Percentiles rank a stretch among this genome's conserved stretches.
Conservation (phyloP, 2,797 vertebrate species). For the Brotula barbata region DNA sequence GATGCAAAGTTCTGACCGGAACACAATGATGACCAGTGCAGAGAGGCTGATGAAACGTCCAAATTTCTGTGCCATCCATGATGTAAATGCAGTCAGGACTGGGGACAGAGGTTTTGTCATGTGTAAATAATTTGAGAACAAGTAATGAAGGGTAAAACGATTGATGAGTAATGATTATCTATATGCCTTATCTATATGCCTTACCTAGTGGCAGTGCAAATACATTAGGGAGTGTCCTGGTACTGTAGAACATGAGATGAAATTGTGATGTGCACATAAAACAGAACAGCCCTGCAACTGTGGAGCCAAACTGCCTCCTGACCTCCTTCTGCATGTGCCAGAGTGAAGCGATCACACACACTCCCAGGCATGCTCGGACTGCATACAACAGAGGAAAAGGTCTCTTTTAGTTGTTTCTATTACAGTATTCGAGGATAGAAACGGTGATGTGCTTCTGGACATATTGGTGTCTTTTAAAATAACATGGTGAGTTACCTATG, state of each 20-base stretch:
- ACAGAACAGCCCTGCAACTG: slow-evolving; percentile 85
- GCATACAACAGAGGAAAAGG: slow-evolving; percentile 18
- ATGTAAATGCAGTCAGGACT: slow-evolving; percentile 88
- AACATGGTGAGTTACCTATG: slow-evolving; percentile 73
- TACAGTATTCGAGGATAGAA: too few species aligned
- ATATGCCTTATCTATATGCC: slow-evolving; percentile 16
- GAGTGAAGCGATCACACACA: slow-evolving; percentile 82
- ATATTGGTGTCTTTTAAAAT: neutral
- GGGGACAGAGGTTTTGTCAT: neutral
- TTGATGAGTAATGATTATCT: too few species aligned
- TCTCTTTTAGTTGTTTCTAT: too few species aligned
- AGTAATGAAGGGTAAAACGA: neutral
- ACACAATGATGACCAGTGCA: slow-evolving; percentile 88
- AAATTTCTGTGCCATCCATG: slow-evolving; percentile 88
- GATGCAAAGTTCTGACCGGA: slow-evolving; percentile 91
- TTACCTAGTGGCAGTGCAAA: slow-evolving; percentile 91
- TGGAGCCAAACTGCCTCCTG: slow-evolving; percentile 88
- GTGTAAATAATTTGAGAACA: neutral
- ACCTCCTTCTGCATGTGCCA: slow-evolving; percentile 90
- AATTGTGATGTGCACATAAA: slow-evolving; percentile 91
- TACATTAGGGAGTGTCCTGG: slow-evolving; percentile 91
- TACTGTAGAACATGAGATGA: slow-evolving; percentile 98
- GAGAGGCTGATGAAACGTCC: slow-evolving; percentile 87
- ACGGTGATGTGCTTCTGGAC: too few species aligned
- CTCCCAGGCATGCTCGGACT: slow-evolving; percentile 88